phyloP scores from a whole-genome alignment of 2,888 invertebrate species.

The Caenorhabditis imperialis region DNA sequence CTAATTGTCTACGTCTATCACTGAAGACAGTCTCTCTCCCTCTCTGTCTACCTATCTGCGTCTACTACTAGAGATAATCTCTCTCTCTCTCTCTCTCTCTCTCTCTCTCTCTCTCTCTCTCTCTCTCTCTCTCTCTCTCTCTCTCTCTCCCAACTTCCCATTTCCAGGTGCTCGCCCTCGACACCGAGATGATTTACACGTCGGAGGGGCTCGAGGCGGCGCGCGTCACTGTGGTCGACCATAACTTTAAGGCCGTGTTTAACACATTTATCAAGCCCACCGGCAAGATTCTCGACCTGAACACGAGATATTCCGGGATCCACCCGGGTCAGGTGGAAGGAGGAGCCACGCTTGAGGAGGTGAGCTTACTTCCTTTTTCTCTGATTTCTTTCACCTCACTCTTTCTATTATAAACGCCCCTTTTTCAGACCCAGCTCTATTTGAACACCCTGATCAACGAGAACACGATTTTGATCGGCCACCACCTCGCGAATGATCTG shows the following conservation, averaged over 20 bases:
- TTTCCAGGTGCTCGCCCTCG: slow-evolving; percentile 88
- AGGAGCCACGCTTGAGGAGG: slow-evolving; percentile 82
- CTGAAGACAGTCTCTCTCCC: too few relatives aligned
- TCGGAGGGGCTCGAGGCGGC: slow-evolving; percentile 67
- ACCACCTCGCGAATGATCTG: slow-evolving; percentile 96
- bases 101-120: too few relatives aligned
- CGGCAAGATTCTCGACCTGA: slow-evolving; percentile 88
- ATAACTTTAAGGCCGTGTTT: slow-evolving; percentile 84
- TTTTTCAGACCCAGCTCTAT: slow-evolving; percentile 84
- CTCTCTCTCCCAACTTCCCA: too few relatives aligned
- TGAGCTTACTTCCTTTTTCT: too few relatives aligned
- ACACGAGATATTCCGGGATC: slow-evolving; percentile 92
- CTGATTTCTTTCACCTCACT: too few relatives aligned
- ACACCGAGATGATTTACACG: slow-evolving; percentile 85
- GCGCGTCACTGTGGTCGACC: slow-evolving; percentile 70
- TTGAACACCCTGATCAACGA: slow-evolving; percentile 90
- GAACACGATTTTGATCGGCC: slow-evolving; percentile 93
- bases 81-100: too few relatives aligned
- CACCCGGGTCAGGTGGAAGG: slow-evolving; percentile 87
- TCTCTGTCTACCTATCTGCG: too few relatives aligned
- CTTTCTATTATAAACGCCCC: too few relatives aligned
- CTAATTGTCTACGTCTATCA: too few relatives aligned
- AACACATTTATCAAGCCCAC: slow-evolving; percentile 91
- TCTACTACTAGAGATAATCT: too few relatives aligned
- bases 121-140: too few relatives aligned